Conservation (phyloP, 2,797 vertebrate genomes). For the Streptopelia turtur region DNA sequence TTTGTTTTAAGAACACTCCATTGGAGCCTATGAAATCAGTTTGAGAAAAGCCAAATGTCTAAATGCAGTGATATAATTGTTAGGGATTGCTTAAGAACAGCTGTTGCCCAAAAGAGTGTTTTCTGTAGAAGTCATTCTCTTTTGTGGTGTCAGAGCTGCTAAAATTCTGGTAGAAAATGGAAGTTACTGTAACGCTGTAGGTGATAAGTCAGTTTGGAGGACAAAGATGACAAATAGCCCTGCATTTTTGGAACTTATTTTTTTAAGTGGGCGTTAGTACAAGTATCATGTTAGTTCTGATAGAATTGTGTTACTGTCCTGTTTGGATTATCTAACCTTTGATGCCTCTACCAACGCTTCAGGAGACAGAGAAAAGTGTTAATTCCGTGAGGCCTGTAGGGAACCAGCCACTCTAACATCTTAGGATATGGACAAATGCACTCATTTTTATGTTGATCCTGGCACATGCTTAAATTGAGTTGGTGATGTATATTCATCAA, state of each 20-base stretch:
- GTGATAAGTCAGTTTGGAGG: not conserved
- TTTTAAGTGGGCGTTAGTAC: not conserved
- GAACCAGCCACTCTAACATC: not conserved
- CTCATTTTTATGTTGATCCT: not conserved
- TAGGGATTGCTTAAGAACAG: not conserved
- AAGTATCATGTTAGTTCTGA: not conserved
- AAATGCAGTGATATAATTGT: not conserved
- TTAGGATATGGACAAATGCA: not conserved
- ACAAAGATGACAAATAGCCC: not conserved
- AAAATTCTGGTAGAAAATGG: not conserved
- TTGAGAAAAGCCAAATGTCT: not conserved
- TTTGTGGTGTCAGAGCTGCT: not conserved
- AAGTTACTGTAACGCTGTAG: not conserved
- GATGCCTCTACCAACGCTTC: not conserved
- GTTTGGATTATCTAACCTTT: not conserved
- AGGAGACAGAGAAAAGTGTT: not conserved
- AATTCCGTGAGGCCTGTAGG: not conserved
- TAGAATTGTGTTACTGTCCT: not conserved
- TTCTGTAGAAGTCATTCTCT: not conserved
- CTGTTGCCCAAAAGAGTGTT: not conserved
- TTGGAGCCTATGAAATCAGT: not conserved
- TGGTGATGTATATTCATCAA: not conserved
- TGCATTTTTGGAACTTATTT: not conserved
- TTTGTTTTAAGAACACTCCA: not conserved
- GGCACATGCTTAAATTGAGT: not conserved